Percentiles rank a stretch among this genome's conserved stretches.
Evolutionary conservation across 2,113 vertebrate genomes (phyloP).

Genomic region (Cryptotis parvus): DNA sequence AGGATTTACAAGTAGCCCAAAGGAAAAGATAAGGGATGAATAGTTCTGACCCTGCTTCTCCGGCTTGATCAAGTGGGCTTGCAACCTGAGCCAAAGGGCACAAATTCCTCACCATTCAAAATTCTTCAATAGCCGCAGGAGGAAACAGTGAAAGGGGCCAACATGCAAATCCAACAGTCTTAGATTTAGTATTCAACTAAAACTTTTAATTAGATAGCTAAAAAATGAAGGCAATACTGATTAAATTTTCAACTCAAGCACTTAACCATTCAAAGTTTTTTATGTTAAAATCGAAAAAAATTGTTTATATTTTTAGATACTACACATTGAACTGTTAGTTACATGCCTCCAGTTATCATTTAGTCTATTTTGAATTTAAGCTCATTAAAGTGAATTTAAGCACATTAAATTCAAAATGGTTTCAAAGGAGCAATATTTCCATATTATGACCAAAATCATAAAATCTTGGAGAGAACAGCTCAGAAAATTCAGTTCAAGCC

Average conservation of each 20-base stretch:
- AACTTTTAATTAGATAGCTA: slow-evolving; percentile 61
- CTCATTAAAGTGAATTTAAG: background rate
- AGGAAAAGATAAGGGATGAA: slow-evolving; percentile 88
- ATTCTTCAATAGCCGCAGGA: slow-evolving; percentile 81
- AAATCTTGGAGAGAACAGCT: slow-evolving; percentile 32
- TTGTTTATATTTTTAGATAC: slow-evolving; percentile 40
- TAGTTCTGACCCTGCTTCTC: slow-evolving; percentile 84
- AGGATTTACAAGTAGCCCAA: slow-evolving; percentile 78
- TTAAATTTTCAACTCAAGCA: slow-evolving; percentile 9
- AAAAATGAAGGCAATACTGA: slow-evolving; percentile 47
- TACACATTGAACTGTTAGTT: slow-evolving; percentile 13
- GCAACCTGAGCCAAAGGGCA: slow-evolving; percentile 88
- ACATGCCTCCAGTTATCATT: slow-evolving; percentile 40
- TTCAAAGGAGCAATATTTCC: slow-evolving; percentile 32
- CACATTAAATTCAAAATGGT: slow-evolving; percentile 1
- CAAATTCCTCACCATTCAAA: slow-evolving; percentile 87
- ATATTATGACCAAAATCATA: slow-evolving; percentile 47
- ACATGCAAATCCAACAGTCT: slow-evolving; percentile 63
- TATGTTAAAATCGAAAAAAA: slow-evolving; percentile 40
- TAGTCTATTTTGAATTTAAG: slow-evolving; percentile 46
- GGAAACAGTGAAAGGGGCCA: slow-evolving; percentile 76
- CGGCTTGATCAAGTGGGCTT: slow-evolving; percentile 84
- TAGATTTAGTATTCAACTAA: slow-evolving; percentile 60
- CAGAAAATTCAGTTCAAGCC: slow-evolving; percentile 50
- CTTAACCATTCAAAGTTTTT: slow-evolving; percentile 29